A percentile compares a stretch with the other conserved stretches of the same genome.
These are phyloP conservation scores for Spermophilus dauricus DNA, from an alignment of 2,113 vertebrate genomes.

Conservation along the genomic window DNA sequence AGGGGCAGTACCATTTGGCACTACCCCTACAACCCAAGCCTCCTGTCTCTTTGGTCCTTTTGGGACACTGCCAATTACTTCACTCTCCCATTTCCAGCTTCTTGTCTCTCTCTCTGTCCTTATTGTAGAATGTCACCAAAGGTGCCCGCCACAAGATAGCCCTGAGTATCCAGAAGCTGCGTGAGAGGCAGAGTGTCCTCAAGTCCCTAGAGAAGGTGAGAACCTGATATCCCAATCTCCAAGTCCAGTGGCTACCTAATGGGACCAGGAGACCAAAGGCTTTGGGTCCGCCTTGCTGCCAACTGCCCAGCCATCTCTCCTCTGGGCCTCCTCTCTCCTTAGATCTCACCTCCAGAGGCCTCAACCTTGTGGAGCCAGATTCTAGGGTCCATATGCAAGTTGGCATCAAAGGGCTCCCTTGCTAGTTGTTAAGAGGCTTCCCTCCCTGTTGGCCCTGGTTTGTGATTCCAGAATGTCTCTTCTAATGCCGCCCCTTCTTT, in stretches of 20 bases:
- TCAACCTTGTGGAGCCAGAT: background rate
- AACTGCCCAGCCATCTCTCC: background rate
- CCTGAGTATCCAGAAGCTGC: constrained; percentile 96
- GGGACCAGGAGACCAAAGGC: background rate
- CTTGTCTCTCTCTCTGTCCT: background rate
- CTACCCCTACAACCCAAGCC: background rate
- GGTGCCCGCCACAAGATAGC: constrained; percentile 97
- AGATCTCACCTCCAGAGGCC: background rate
- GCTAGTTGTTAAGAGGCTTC: background rate
- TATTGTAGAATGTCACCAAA: constrained; percentile 95
- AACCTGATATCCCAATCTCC: background rate
- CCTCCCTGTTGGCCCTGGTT: background rate
- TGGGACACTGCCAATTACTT: background rate
- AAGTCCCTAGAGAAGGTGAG: constrained; percentile 96
- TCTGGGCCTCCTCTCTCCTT: background rate
- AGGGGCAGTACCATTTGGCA: background rate
- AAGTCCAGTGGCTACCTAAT: background rate
- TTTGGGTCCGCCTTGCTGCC: constrained; percentile 29
- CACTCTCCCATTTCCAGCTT: constrained; percentile 23
- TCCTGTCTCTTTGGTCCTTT: background rate
- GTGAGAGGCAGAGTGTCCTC: constrained; percentile 94
- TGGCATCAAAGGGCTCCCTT: background rate
- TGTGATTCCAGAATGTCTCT: constrained; percentile 18
- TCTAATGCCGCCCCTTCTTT: background rate
- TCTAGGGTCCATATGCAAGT: background rate